These are phyloP conservation scores for Oithona nana DNA, from an alignment of 2,888 invertebrate species.

Conservation along the genomic window DNA sequence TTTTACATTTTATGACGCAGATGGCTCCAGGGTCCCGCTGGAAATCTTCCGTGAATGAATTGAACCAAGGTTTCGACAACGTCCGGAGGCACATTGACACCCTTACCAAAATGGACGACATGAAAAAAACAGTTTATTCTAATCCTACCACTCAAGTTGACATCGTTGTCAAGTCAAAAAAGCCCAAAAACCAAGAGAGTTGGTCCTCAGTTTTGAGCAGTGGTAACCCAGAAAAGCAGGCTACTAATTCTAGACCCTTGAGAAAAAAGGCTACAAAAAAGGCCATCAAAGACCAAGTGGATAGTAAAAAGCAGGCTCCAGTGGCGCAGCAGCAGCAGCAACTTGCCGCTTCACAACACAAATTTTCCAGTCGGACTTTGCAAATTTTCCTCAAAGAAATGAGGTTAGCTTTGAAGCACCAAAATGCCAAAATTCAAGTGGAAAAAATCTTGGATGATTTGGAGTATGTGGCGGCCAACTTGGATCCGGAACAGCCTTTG, in stretches of 20 bases:
- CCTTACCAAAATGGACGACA: background rate
- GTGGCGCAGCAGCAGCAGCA: background rate
- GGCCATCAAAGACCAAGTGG: background rate
- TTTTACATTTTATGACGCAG: too few relatives aligned
- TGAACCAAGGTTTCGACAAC: slow-evolving; percentile 1
- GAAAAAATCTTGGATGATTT: slow-evolving; percentile 4
- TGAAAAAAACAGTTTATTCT: background rate
- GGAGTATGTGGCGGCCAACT: slow-evolving; percentile 11
- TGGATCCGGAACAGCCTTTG: background rate
- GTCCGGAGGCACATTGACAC: background rate
- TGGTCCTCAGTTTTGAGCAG: background rate
- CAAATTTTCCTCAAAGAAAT: slow-evolving; percentile 4
- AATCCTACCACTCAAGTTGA: slow-evolving; percentile 1
- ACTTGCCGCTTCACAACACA: background rate
- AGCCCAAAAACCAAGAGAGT: background rate
- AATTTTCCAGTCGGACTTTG: slow-evolving; percentile 3
- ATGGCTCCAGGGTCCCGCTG: background rate
- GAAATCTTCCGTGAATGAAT: slow-evolving; percentile 7
- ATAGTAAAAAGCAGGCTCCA: background rate
- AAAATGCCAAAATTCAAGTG: background rate
- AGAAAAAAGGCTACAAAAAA: background rate
- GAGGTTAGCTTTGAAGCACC: background rate
- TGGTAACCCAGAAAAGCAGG: background rate
- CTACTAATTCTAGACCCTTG: background rate
- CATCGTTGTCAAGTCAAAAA: background rate